phyloP scores from a whole-genome alignment of 2,797 vertebrate species.

The Macrochelys suwanniensis region DNA sequence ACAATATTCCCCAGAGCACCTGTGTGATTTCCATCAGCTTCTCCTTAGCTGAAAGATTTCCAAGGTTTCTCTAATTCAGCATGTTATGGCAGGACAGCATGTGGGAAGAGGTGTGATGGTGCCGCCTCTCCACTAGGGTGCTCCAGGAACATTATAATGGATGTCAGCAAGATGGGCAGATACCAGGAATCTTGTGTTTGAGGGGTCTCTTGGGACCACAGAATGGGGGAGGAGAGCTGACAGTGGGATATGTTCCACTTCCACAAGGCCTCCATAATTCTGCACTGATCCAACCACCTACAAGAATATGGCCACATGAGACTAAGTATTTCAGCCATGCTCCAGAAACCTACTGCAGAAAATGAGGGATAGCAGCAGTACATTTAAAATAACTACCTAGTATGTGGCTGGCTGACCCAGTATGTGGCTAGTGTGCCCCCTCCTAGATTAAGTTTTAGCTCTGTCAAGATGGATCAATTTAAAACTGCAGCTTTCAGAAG shows the following conservation, averaged over 20 bases:
- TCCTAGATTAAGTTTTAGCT: not conserved
- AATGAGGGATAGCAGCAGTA: not conserved
- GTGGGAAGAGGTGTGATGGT: not conserved
- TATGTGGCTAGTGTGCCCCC: fast-evolving
- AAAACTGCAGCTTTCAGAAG: constrained; percentile 28
- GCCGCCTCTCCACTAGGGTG: not conserved
- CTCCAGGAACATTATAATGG: not conserved
- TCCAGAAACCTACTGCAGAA: not conserved
- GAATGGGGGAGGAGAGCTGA: not conserved
- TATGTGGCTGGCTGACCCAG: not conserved
- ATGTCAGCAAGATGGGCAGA: not conserved
- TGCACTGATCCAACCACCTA: not conserved
- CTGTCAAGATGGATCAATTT: constrained; percentile 2
- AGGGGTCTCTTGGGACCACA: not conserved
- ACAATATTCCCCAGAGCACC: not conserved
- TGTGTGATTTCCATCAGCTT: not conserved
- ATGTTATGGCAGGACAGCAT: fast-evolving
- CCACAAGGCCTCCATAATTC: not conserved
- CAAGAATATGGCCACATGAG: not conserved
- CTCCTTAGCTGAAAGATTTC: not conserved
- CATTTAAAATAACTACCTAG: constrained; percentile 35
- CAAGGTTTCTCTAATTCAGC: not conserved
- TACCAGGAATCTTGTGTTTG: not conserved
- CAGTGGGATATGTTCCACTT: not conserved
- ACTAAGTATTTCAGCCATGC: not conserved